A percentile compares a stretch with the other conserved stretches of the same genome.
Conservation (phyloP, 1,140 invertebrate species). For the Centruroides sculpturatus region DNA sequence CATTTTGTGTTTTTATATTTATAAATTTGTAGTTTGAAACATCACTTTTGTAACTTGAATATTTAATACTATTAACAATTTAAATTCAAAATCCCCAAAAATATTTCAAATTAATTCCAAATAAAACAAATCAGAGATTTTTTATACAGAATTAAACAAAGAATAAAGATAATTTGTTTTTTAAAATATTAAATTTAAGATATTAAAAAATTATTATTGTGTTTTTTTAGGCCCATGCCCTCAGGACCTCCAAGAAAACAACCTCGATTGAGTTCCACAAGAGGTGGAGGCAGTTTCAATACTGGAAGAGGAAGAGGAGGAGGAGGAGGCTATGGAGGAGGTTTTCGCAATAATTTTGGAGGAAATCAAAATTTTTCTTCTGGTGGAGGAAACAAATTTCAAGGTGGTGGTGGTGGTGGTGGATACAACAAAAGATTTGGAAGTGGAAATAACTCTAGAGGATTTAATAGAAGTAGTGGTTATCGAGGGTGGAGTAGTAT, state of each 20-base stretch:
- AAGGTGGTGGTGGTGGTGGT: neutral
- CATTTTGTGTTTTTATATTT: neutral
- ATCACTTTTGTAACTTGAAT: too few species aligned
- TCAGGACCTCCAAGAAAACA: constrained; percentile 1
- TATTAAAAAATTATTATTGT: neutral
- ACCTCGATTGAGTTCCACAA: neutral
- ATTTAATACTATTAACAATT: too few species aligned
- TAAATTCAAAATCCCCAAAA: too few species aligned
- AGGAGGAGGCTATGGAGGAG: neutral
- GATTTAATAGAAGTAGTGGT: neutral
- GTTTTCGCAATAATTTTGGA: neutral
- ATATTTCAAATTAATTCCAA: too few species aligned
- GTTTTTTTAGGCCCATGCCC: neutral
- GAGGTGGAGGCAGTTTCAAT: neutral
- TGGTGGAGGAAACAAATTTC: neutral
- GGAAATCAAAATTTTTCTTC: neutral
- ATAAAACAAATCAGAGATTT: too few species aligned
- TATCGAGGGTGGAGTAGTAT: neutral
- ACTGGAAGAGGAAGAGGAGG: neutral
- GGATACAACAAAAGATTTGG: neutral
- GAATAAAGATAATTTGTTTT: neutral
- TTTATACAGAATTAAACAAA: neutral
- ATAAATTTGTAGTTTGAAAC: neutral
- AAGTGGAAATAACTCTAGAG: neutral
- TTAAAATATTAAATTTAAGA: neutral